Evolutionary conservation across 1,140 invertebrate species (phyloP).

Genomic region (Anoplophora glabripennis): DNA sequence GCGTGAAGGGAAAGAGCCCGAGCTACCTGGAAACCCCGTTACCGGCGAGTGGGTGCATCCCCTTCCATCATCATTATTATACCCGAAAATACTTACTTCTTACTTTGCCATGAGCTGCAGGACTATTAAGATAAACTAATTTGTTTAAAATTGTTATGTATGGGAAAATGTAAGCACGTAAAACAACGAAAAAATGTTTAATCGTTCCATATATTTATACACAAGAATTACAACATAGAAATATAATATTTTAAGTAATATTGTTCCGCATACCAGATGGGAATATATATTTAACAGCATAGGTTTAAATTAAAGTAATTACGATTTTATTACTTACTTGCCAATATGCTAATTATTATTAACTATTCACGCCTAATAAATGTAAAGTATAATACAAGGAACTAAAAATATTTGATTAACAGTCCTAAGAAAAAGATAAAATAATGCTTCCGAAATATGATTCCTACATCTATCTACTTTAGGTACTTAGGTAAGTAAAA

Average conservation of each 20-base stretch:
- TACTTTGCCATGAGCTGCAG: too few relatives aligned
- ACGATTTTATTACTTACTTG: too few relatives aligned
- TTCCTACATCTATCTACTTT: neutral
- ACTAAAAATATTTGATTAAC: conserved; percentile 2
- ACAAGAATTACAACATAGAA: conserved; percentile 47
- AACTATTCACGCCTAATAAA: neutral
- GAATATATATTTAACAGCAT: conserved; percentile 35
- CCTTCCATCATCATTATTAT: too few relatives aligned
- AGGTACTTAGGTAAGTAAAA: too few relatives aligned
- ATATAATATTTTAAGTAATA: conserved; percentile 41
- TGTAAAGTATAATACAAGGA: neutral
- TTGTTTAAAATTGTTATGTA: too few relatives aligned
- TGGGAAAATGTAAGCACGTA: too few relatives aligned
- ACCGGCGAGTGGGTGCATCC: too few relatives aligned
- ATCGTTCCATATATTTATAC: conserved; percentile 40
- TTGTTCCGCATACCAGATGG: conserved; percentile 50
- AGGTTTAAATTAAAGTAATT: neutral
- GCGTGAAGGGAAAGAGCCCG: too few relatives aligned
- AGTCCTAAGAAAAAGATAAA: conserved; percentile 7
- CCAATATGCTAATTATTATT: conserved; percentile 9
- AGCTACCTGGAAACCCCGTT: too few relatives aligned
- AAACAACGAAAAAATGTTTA: neutral
- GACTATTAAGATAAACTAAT: too few relatives aligned
- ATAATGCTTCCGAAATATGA: conserved; percentile 10
- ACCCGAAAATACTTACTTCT: too few relatives aligned